Base-by-base conservation (phyloP, 2,113 vertebrate genomes). In the Cardinalis cardinalis region DNA sequence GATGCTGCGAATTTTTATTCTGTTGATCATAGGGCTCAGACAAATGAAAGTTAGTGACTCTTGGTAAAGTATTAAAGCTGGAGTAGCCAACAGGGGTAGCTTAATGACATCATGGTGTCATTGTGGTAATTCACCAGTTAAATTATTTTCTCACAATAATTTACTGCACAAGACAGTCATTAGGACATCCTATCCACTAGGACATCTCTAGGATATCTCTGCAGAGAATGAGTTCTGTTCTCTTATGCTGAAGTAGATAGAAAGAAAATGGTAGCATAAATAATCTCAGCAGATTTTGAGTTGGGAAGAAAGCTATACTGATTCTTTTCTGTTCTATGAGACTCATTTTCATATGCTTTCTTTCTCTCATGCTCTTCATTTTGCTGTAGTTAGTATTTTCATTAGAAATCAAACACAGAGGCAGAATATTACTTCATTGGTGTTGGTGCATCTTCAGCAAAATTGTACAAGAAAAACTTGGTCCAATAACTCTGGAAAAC, bases 401-500 rank as follows among this genome's bases (percentile, higher is more conserved):
- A 40, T 88, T 81, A 82, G 24, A 88, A 92, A 69, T 78, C 56
- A 84, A 60, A 44, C 31, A 69, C 18, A 40, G 58, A 84, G 12
- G 25, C 5, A 75, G 29, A 84, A 53, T 61, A 40, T 81, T 75
- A 40, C 63, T 81, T 87, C 36, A 44, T 44, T 79, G n/a, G 2
- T 48, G 32, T n/a, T 74, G 49, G 10, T 90, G 77, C 59, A 60
- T 60, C 29, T 84, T 96, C 70, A 93, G 58, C 66, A 93, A 88
- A 87, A 93, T 21, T 38, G 8, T 74, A 29, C 6, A 56, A 69
- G 49, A 64, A 87, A 88, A 72, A 12, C 24, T 78, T 82, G 61
- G 44, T 89, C 70, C 41, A 72, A 23, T 84, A 44, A 60, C 24
- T 90, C 29, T 60, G 34, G 84, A 28, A 93, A 90, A 64, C 23